Base-by-base conservation (phyloP, 1,140 invertebrate species). In the Caenorhabditis briggsae region DNA sequence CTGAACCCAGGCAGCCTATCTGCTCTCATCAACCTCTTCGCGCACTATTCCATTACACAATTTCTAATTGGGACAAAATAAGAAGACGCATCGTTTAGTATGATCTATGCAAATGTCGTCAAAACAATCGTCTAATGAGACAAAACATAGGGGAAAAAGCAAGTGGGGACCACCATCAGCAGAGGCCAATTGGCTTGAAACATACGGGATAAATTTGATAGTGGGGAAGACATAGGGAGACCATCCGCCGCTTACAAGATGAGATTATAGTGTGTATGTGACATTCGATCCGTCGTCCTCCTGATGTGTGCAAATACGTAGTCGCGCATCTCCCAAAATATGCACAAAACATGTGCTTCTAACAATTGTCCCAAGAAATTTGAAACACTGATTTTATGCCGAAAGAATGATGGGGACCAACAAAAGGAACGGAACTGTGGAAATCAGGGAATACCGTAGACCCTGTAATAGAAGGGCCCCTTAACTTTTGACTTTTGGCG, bases 31-130 rank as follows among this genome's bases (percentile, higher is more conserved):
- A 25, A 33, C 61, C 61, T 64, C n/a, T 58, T 61, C 70, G 18
- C 70, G 70, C 70, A 78, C 46, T 78, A 78, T 78, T 78, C 70
- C 46, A 78, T 78, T 78, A 78, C 64, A 70, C 64, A 70, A 70
- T 70, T 46, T 70, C n/a, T 25, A 7, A 58, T 58, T 46, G 12
- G 41, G 9, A 25, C 11, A 41, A n/a, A 16, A 64, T n/a, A 70
- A 20, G 33, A 43, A 78, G 70, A 78, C 18, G 50, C 46, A 78
- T 78, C 70, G 70, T 78, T 78, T 78, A 78, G 46, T 78, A 78
- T 78, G 70, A 78, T 78, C 70, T 78, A 78, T 78, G 70, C 70
- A 78, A 78, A 78, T 78, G 70, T 78, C 70, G 46, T 78, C 70
- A 78, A 78, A 78, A 78, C 70, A 78, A 78, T 78, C 46, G 46